Conservation (phyloP, 2,113 vertebrate genomes). For the Proterorhinus semilunaris region DNA sequence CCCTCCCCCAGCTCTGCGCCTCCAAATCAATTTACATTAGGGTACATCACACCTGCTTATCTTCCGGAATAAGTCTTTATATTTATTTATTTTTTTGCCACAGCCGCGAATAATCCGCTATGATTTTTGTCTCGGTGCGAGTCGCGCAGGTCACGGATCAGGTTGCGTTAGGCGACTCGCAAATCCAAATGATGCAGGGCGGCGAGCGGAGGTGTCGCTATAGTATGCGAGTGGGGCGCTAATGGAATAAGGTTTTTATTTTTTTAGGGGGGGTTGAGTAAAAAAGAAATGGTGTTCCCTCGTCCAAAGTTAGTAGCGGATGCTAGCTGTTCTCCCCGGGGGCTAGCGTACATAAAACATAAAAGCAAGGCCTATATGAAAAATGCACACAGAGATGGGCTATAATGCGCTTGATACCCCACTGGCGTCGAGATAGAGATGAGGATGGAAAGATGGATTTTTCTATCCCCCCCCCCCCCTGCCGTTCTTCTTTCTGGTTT, state of each 20-base stretch:
- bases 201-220: conserved; percentile 60
- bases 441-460: conserved; percentile 50
- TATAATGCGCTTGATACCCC: conserved; percentile 77
- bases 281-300: conserved; percentile 71
- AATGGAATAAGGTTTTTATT: conserved; percentile 73
- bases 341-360: conserved; percentile 80
- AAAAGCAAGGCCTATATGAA: conserved; percentile 80
- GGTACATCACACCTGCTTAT: conserved; percentile 63
- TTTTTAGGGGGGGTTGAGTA: conserved; percentile 28
- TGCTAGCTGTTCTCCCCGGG: conserved; percentile 77
- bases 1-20: background rate
- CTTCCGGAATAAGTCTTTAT: conserved; percentile 31
- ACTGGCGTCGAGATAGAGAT: conserved; percentile 70
- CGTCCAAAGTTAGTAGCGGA: conserved; percentile 69
- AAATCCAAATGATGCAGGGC: conserved; percentile 67
- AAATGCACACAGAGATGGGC: conserved; percentile 79
- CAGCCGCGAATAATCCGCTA: conserved; percentile 51
- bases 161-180: conserved; percentile 57
- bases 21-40: conserved; percentile 58
- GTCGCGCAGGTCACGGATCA: conserved; percentile 5
- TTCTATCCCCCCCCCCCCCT: background rate
- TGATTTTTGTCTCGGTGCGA: conserved; percentile 23
- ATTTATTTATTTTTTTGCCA: background rate
- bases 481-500: conserved; percentile 64
- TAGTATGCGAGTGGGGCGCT: conserved; percentile 64